Base-by-base conservation (phyloP, 2,888 invertebrate genomes). In the Paralinhomoeus sp. region DNA sequence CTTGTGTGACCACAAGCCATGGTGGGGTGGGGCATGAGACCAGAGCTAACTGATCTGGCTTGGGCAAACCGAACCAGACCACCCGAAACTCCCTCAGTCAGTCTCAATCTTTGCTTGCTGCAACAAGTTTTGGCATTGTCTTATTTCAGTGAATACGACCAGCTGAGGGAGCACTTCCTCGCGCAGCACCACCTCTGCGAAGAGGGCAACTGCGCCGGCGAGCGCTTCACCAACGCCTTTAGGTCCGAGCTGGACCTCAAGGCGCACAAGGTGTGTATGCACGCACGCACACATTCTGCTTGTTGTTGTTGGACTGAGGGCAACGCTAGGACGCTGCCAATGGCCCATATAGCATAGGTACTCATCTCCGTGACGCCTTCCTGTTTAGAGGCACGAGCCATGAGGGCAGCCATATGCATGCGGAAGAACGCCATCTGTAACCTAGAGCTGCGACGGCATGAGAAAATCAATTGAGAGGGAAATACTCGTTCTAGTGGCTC, bases 141-240 rank as follows among this genome's bases (percentile, higher is more conserved):
- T 38, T 37, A 7, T 42, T 47, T 13, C 27, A 75, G 80, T 49
- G 73, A 78, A 18, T 84, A 89, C 58, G 69, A 73, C 0, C 76
- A 77, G 50, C 69, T 91, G n/a, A 72, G 78, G 15, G 75, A 78
- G 5, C 91, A 93, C 67, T 91, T 87, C 63, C 69, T 75, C 3
- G 71, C 73, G 1, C 78, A 81, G 50, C 91, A 93, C 63, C 87
- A 72, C 59, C 68, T 91, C 15, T 91, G 91, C 60, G 85, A 89
- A 60, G 87, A 89, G 59, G 89, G 81, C 0, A 75, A 77, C 40
- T 91, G 91, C 59, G 72, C 72, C 3, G 74, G 75, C 2, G 77
- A 80, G 21, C 76, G 80, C 59, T 78, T 89, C 57, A 82, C 83
- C 0, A 77, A 82, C 44, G 89, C 81, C 1, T 93, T 87, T 62